Evolutionary conservation across 2,113 vertebrate species (phyloP).

Genomic region (Andinoacara biseriatus): DNA sequence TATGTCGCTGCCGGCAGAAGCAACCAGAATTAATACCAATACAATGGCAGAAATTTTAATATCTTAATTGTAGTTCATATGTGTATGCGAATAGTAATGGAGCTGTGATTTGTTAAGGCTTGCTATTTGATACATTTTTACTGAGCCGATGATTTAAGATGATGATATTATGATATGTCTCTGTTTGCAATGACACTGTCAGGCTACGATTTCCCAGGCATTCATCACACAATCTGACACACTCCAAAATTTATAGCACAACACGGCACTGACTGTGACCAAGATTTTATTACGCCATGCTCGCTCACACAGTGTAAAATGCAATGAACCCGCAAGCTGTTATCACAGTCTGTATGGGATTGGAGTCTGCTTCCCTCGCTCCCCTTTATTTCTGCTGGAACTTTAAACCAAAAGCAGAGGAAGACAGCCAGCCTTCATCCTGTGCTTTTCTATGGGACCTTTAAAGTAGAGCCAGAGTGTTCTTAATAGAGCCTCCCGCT

Average conservation of each 20-base stretch:
- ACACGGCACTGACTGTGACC: background rate
- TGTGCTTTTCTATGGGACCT: background rate
- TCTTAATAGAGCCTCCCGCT: slow-evolving; percentile 8
- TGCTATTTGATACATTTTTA: background rate
- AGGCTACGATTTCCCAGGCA: background rate
- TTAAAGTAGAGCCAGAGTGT: background rate
- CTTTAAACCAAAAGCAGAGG: background rate
- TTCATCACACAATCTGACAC: background rate
- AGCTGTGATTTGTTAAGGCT: background rate
- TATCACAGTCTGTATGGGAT: background rate
- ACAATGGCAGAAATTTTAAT: no score
- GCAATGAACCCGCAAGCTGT: background rate
- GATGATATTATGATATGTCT: background rate
- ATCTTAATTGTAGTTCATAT: background rate
- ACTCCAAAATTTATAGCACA: background rate
- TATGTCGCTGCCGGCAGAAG: background rate
- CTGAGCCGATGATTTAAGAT: background rate
- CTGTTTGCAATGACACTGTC: background rate
- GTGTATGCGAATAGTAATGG: background rate
- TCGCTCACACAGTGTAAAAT: background rate
- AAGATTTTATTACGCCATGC: background rate
- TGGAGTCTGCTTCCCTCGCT: background rate
- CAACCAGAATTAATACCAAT: background rate
- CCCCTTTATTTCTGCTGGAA: background rate
- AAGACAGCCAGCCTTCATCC: background rate